These are phyloP conservation scores for Salarias fasciatus DNA, from an alignment of 2,797 vertebrate species.

Conservation along the genomic window DNA sequence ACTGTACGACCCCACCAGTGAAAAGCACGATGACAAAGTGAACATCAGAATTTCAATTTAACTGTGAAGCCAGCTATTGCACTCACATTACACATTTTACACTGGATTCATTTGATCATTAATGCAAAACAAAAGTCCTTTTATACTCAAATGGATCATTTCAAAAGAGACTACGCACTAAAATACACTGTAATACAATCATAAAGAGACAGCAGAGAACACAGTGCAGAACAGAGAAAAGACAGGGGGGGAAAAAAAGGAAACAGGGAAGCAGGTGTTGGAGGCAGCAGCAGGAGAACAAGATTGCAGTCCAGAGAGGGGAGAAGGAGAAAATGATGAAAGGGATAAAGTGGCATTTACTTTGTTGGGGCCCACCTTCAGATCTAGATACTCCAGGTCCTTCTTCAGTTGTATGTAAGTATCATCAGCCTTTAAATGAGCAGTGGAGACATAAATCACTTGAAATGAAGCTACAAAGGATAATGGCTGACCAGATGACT, in stretches of 20 bases:
- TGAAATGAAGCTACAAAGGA: conserved; percentile 74
- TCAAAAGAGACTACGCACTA: conserved; percentile 18
- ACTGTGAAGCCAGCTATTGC: conserved; percentile 12
- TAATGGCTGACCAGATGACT: conserved; percentile 66
- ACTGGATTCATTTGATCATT: conserved; percentile 9
- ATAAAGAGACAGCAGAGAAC: conserved; percentile 48
- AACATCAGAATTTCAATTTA: conserved; percentile 6
- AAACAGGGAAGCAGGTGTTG: conserved; percentile 54
- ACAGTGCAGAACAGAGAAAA: conserved; percentile 50
- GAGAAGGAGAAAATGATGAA: conserved; percentile 51
- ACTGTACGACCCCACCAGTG: neutral
- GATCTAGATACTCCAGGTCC: conserved; percentile 98
- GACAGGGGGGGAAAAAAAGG: conserved; percentile 25
- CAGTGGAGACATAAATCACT: conserved; percentile 81
- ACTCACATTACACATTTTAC: neutral
- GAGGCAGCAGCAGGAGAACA: conserved; percentile 50
- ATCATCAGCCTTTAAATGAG: conserved; percentile 93
- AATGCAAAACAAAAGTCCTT: neutral
- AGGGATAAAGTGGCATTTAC: conserved; percentile 62
- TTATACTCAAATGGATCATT: conserved; percentile 15
- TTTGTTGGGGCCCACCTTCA: conserved; percentile 90
- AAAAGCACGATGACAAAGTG: conserved; percentile 1
- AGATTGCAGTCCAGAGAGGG: conserved; percentile 55
- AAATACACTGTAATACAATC: conserved; percentile 38
- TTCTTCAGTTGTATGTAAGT: conserved; percentile 99